Percentiles rank a stretch among this genome's conserved stretches.
phyloP scores from a whole-genome alignment of 2,888 invertebrate genomes.

The Pammene fasciana region DNA sequence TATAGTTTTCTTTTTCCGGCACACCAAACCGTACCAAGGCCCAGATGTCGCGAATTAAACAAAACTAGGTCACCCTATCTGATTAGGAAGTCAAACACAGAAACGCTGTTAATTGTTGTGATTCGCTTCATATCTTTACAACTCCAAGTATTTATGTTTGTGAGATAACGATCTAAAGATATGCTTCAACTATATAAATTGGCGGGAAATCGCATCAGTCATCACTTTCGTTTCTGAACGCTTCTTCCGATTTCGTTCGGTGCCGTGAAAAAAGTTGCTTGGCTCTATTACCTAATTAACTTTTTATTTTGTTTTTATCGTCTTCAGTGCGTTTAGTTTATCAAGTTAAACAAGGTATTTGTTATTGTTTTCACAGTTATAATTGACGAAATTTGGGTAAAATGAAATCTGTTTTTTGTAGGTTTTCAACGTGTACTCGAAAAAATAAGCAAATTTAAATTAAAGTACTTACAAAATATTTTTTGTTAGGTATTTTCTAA shows the following conservation, averaged over 20 bases:
- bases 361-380: not conserved
- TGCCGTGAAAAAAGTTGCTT: slow-evolving; percentile 32
- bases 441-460: not conserved
- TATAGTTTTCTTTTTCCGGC: slow-evolving; percentile 9
- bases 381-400: too few relatives aligned
- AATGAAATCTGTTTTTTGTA: too few relatives aligned
- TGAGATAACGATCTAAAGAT: slow-evolving; percentile 36
- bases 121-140: slow-evolving; percentile 33
- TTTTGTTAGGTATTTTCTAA: too few relatives aligned
- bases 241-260: slow-evolving; percentile 22
- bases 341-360: slow-evolving; percentile 23
- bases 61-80: slow-evolving; percentile 33
- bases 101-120: slow-evolving; percentile 31
- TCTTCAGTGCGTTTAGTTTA: slow-evolving; percentile 3
- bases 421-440: not conserved
- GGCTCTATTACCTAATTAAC: slow-evolving; percentile 29
- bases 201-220: slow-evolving; percentile 28
- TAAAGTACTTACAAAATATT: too few relatives aligned
- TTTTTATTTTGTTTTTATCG: slow-evolving; percentile 20
- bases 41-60: slow-evolving; percentile 24
- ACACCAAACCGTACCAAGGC: slow-evolving; percentile 28
- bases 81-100: slow-evolving; percentile 29
- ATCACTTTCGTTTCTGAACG: slow-evolving; percentile 35
- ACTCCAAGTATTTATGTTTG: slow-evolving; percentile 14
- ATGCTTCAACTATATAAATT: slow-evolving; percentile 36